These are phyloP conservation scores for Misgurnus anguillicaudatus DNA, from an alignment of 2,113 vertebrate genomes.

Conservation along the genomic window DNA sequence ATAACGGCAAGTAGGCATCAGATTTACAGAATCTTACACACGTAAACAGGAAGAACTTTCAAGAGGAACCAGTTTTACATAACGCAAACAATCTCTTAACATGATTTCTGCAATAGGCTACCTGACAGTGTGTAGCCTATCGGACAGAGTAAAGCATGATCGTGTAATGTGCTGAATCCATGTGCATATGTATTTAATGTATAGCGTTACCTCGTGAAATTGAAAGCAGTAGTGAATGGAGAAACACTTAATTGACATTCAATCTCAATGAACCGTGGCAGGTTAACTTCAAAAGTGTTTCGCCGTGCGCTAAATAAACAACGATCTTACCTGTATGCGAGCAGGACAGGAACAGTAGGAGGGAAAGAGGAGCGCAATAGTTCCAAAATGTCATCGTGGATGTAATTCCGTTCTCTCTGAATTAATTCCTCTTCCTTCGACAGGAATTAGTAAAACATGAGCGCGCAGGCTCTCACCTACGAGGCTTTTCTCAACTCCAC, in stretches of 20 bases:
- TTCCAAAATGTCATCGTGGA: conserved; percentile 74
- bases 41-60: background rate
- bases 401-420: conserved; percentile 53
- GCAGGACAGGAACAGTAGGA: conserved; percentile 62
- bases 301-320: background rate
- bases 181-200: background rate
- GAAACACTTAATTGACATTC: background rate
- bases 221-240: background rate
- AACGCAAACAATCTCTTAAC: background rate
- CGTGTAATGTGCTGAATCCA: background rate
- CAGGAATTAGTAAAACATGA: conserved; percentile 65
- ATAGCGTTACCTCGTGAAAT: background rate
- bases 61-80: background rate
- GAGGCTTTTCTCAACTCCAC: conserved; percentile 40
- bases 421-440: conserved; percentile 69
- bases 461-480: conserved; percentile 67
- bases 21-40: background rate
- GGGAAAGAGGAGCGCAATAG: conserved; percentile 69
- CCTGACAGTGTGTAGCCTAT: background rate
- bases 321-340: conserved; percentile 71
- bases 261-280: background rate
- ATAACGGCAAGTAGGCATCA: background rate
- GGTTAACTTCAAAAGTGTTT: conserved; percentile 23
- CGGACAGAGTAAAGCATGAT: too few species aligned
- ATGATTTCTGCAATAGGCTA: background rate